Conservation (phyloP, 2,888 invertebrate genomes). For the Rhorus exstirpatorius region DNA sequence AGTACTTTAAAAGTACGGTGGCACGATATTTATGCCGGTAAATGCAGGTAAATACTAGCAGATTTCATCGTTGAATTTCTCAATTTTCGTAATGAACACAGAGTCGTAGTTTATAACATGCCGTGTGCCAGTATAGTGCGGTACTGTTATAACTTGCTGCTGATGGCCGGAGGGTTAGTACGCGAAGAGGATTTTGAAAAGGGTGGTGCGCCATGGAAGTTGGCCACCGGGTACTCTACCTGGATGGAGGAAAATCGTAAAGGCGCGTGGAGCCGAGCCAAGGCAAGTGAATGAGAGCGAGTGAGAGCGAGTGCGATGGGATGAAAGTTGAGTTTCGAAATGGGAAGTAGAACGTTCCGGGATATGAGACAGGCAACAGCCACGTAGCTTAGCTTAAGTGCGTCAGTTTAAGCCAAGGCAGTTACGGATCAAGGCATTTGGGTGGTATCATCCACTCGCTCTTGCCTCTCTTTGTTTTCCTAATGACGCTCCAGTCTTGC, state of each 20-base stretch:
- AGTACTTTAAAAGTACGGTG: too few species aligned
- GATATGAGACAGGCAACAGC: slow-evolving; percentile 70
- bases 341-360: slow-evolving; percentile 70
- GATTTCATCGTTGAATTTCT: too few species aligned
- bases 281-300: slow-evolving; percentile 19
- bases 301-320: slow-evolving; percentile 52
- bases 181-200: slow-evolving; percentile 41
- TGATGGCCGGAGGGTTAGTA: slow-evolving; percentile 18
- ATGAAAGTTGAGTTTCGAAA: slow-evolving; percentile 71
- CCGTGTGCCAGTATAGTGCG: neutral
- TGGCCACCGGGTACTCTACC: slow-evolving; percentile 40
- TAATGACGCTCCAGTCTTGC: slow-evolving; percentile 39
- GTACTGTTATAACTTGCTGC: neutral
- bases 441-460: slow-evolving; percentile 63
- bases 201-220: slow-evolving; percentile 32
- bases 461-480: slow-evolving; percentile 50
- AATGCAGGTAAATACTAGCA: too few species aligned
- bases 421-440: slow-evolving; percentile 73
- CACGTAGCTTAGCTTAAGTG: slow-evolving; percentile 79
- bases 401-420: slow-evolving; percentile 79
- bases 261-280: slow-evolving; percentile 1
- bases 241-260: neutral
- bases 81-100: neutral
- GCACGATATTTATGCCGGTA: too few species aligned
- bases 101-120: neutral